phyloP scores from a whole-genome alignment of 2,888 invertebrate genomes.

The Calephelis perditalis region DNA sequence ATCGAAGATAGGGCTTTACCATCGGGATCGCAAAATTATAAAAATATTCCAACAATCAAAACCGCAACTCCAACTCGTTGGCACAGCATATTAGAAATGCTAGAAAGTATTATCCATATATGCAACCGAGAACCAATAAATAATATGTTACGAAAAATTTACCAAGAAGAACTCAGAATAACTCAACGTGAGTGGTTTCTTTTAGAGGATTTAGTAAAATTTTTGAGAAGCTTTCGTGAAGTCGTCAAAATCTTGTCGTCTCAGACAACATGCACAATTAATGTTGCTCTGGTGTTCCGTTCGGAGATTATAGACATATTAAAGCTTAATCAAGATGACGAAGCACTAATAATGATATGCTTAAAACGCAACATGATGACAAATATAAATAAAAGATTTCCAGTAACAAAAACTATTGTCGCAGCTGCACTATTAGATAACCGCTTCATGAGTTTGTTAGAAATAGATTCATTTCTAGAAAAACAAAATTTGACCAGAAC shows the following conservation, averaged over 20 bases:
- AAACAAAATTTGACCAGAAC: slow-evolving; percentile 14
- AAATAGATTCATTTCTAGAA: slow-evolving; percentile 12
- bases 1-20: not conserved
- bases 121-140: slow-evolving; percentile 13
- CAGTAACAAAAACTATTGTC: not conserved
- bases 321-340: not conserved
- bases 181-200: not conserved
- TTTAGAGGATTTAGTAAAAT: not conserved
- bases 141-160: not conserved
- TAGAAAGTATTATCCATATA: slow-evolving; percentile 9
- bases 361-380: slow-evolving; percentile 17
- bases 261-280: slow-evolving; percentile 4
- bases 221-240: slow-evolving; percentile 5
- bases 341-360: slow-evolving; percentile 9
- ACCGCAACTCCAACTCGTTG: slow-evolving; percentile 9
- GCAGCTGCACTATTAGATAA: slow-evolving; percentile 1
- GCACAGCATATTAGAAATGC: slow-evolving; percentile 15
- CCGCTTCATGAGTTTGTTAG: not conserved
- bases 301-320: not conserved
- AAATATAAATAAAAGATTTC: slow-evolving; percentile 1
- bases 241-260: not conserved
- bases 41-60: slow-evolving; percentile 10
- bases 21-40: not conserved
- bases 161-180: not conserved
- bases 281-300: slow-evolving; percentile 14